These are phyloP conservation scores for Eretmochelys imbricata DNA, from an alignment of 2,113 vertebrate genomes.

Conservation along the genomic window DNA sequence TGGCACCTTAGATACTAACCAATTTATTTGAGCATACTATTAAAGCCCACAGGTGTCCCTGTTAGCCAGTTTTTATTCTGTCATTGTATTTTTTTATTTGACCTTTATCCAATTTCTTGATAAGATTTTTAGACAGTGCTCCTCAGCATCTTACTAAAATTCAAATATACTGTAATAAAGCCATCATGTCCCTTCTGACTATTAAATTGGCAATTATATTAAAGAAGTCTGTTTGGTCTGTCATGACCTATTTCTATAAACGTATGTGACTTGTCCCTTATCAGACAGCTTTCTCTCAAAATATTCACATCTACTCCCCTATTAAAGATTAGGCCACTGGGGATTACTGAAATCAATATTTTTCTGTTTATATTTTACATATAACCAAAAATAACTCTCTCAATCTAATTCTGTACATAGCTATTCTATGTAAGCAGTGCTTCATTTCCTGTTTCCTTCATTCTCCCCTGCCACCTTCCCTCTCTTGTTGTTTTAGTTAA, in stretches of 20 bases:
- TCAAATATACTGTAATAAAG: background rate
- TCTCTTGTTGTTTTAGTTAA: background rate
- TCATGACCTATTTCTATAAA: background rate
- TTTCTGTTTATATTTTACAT: background rate
- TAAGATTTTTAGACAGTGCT: background rate
- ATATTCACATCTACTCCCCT: background rate
- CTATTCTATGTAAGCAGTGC: background rate
- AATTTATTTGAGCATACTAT: background rate
- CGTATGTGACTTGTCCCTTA: background rate
- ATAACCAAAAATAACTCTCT: background rate
- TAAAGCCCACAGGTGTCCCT: background rate
- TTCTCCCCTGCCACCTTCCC: background rate
- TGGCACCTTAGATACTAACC: no score
- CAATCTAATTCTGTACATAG: background rate
- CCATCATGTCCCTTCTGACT: background rate
- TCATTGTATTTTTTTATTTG: background rate
- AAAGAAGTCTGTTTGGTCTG: background rate
- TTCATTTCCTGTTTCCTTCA: background rate
- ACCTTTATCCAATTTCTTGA: background rate
- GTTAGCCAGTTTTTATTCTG: background rate
- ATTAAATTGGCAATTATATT: background rate
- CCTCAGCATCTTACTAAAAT: background rate
- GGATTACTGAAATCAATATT: background rate
- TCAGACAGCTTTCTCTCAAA: background rate
- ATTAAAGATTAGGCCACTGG: background rate